phyloP scores from a whole-genome alignment of 2,888 invertebrate genomes.

The Archips crataeganus region DNA sequence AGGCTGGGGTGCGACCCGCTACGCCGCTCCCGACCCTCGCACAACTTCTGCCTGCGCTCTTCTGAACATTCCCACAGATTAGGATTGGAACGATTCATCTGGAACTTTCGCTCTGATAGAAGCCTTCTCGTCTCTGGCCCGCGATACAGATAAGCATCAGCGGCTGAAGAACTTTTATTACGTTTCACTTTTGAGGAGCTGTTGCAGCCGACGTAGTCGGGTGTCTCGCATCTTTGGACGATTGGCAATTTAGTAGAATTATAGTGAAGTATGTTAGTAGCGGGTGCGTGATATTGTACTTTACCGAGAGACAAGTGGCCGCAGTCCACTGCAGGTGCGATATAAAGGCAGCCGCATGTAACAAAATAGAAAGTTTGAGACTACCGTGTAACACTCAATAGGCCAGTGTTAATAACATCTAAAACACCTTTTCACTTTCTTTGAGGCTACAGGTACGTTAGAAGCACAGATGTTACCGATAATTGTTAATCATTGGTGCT shows the following conservation, averaged over 20 bases:
- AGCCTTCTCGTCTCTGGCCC: slow-evolving; percentile 72
- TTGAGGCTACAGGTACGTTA: neutral
- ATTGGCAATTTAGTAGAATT: slow-evolving; percentile 74
- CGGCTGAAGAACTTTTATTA: slow-evolving; percentile 82
- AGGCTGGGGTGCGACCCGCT: slow-evolving; percentile 77
- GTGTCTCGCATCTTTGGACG: slow-evolving; percentile 70
- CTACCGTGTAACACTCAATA: slow-evolving; percentile 53
- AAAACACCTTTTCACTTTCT: slow-evolving; percentile 4
- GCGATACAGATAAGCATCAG: slow-evolving; percentile 71
- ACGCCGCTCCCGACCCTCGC: slow-evolving; percentile 65
- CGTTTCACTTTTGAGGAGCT: slow-evolving; percentile 75
- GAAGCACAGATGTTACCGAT: slow-evolving; percentile 13
- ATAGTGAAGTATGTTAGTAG: slow-evolving; percentile 81
- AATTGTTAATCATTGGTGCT: slow-evolving; percentile 1
- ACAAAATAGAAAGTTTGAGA: slow-evolving; percentile 84
- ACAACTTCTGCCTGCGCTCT: slow-evolving; percentile 61
- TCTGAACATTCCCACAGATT: slow-evolving; percentile 75
- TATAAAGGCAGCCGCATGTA: slow-evolving; percentile 86
- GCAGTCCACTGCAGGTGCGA: slow-evolving; percentile 88
- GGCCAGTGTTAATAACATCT: slow-evolving; percentile 43
- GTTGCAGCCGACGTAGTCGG: slow-evolving; percentile 67
- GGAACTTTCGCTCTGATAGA: slow-evolving; percentile 72
- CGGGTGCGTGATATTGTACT: slow-evolving; percentile 89
- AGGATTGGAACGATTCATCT: slow-evolving; percentile 81
- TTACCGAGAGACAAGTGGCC: slow-evolving; percentile 88